Base-by-base conservation (phyloP, 2,888 invertebrate genomes). In the Eristalis intricaria region DNA sequence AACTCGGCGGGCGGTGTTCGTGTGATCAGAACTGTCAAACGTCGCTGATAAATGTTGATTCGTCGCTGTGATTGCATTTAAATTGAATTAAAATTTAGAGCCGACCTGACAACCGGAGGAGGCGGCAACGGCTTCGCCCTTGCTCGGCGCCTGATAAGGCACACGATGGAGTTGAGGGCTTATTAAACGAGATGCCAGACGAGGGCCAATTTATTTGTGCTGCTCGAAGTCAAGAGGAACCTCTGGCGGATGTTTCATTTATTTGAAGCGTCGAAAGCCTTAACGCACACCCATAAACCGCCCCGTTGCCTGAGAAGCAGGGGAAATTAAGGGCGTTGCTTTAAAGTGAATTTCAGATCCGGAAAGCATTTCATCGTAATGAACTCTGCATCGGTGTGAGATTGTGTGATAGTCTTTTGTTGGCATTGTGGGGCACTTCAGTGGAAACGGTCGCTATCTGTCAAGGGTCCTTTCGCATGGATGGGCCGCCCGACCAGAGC, bases 61-160 rank as follows among this genome's bases (percentile, higher is more conserved):
- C 58, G 58, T 78, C 78, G 66, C 75, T 79, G 70, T 83, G 86
- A 86, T 86, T 86, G 83, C 78, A 83, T 75, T 86, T 71, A 75
- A 83, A 86, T 86, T 86, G 66, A 86, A 86, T 86, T 86, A 79
- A 83, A 83, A 86, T 73, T 65, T 35, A 61, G 38, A 71, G 66
- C 32, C 69, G 73, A 23, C 50, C 26, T 23, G 76, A 26, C 65
- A 35, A 73, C 66, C 61, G 66, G 40, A 2, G 61, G 13, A 38
- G 11, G 2, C 29, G n/a, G 2, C 15, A 26, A 81, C 65, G 56
- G 68, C 73, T 70, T 65, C 73, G 22, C 19, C 15, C 65, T 56
- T 19, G 32, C 70, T 63, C 56, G 2, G 26, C 38, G 56, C 29
- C 68, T 64, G 74, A 75, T 75, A 81, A 58, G 74, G 32, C 56